A percentile compares a stretch with the other conserved stretches of the same genome.
Evolutionary conservation across 1,140 invertebrate genomes (phyloP).

Genomic region (Pentalonia nigronervosa): DNA sequence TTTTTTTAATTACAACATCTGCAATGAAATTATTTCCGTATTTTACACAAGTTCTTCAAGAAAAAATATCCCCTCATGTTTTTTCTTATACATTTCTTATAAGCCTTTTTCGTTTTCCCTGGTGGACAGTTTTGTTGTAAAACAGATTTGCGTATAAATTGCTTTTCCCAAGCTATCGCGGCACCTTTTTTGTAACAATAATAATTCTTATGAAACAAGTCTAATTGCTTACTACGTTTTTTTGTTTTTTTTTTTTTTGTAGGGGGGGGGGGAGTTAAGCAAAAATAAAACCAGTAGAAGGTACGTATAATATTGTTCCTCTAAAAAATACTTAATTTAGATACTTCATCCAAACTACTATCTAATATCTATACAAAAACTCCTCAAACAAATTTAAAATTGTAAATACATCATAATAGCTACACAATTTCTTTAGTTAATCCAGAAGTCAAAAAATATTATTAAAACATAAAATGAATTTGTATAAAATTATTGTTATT

Average conservation of each 20-base stretch:
- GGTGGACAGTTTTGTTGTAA: conserved; percentile 58
- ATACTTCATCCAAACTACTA: neutral
- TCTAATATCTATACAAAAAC: neutral
- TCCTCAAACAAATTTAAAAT: neutral
- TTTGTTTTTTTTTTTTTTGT: neutral
- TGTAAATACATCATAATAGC: neutral
- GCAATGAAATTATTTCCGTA: conserved; percentile 54
- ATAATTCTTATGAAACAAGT: conserved; percentile 55
- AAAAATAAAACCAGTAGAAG: neutral
- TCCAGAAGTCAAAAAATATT: neutral
- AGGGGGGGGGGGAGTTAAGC: neutral
- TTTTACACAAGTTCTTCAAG: conserved; percentile 35
- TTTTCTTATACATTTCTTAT: conserved; percentile 33
- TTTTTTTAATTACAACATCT: conserved; percentile 56
- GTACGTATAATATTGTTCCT: neutral
- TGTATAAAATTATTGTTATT: neutral
- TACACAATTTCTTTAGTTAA: neutral
- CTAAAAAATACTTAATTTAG: conserved; percentile 28
- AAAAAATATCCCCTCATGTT: conserved; percentile 31
- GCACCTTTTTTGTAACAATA: conserved; percentile 51
- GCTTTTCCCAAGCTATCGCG: conserved; percentile 43
- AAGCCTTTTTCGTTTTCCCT: conserved; percentile 57
- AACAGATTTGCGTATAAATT: conserved; percentile 58
- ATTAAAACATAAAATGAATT: neutral
- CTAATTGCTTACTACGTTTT: conserved; percentile 48